Evolutionary conservation across 2,113 vertebrate genomes (phyloP), one percentile per base, ranked within the genome.

Genomic region (Chlorocebus sabaeus): DNA sequence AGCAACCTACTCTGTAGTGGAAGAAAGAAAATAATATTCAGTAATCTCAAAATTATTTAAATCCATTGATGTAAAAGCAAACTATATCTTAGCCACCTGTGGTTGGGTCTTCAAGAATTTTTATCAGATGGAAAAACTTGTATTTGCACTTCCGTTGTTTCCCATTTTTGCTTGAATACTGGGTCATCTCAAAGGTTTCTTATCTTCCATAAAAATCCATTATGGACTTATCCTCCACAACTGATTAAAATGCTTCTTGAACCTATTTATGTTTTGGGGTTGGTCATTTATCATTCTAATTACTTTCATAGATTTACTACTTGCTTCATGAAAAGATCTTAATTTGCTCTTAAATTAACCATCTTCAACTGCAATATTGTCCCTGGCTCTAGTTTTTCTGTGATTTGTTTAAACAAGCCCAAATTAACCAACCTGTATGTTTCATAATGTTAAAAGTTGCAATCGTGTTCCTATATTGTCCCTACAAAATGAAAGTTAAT

Each of bases 201-300:
- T 76, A 52, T 76, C 81, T 92, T 81, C 88, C 7, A 38, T 94
- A 95, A 82, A 12, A 90, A 76, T 92, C 50, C 25, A 67, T 76
- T 93, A 84, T 95, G 32, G 38, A 93, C 84, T 92, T 89, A 96
- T 88, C 17, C 22, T 85, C 76, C 64, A 93, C 40, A 90, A 64
- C 93, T 90, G 96, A 92, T 96, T 95, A 96, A 96, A 96, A 95
- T 57, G 80, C 18, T 81, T 95, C 52, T 96, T 88, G 80, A 93
- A 73, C 3, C 38, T 96, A 87, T 89, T 96, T 96, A 89, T 88
- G 43, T 94, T 96, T 95, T 59, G 73, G 38, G 64, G 22, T 90
- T 97, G 83, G 50, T 92, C 64, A 94, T 95, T 97, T 94, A 89
- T 91, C 70, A 95, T 95, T 95, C 38, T 97, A 97, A 97, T 95